Conservation (phyloP, 1,140 invertebrate species). For the Caenorhabditis briggsae region DNA sequence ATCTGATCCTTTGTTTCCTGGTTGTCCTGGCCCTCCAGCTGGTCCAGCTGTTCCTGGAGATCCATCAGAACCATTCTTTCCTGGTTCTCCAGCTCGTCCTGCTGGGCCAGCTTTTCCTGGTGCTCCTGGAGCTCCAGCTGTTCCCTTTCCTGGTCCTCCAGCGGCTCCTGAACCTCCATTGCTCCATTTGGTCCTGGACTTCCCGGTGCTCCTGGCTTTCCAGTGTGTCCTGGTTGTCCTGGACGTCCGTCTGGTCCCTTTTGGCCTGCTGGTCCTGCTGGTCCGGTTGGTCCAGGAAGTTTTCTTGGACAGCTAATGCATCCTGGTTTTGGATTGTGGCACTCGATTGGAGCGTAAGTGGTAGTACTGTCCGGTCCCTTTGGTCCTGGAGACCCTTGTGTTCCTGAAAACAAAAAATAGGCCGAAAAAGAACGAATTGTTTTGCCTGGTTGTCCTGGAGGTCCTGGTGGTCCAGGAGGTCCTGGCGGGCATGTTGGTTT, state of each 20-base stretch:
- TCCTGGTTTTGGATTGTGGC: not conserved
- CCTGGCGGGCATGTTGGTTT: constrained; percentile 65
- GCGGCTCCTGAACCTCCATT: constrained; percentile 10
- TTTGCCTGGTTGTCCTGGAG: constrained; percentile 50
- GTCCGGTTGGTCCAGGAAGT: constrained; percentile 29
- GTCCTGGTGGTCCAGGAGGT: constrained; percentile 61
- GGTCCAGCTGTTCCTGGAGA: constrained; percentile 49
- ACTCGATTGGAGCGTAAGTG: constrained; percentile 24
- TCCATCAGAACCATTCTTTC: constrained; percentile 36
- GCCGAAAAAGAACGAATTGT: not conserved
- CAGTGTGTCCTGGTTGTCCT: not conserved
- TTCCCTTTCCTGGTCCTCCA: constrained; percentile 26
- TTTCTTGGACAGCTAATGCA: constrained; percentile 23
- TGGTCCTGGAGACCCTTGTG: constrained; percentile 9
- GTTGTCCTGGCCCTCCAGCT: constrained; percentile 47
- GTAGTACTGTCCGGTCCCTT: constrained; percentile 35
- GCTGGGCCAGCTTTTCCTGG: constrained; percentile 28
- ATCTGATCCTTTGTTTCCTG: constrained; percentile 39
- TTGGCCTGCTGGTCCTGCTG: constrained; percentile 6
- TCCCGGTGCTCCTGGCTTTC: constrained; percentile 31
- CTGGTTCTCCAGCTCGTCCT: constrained; percentile 21
- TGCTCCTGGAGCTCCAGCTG: constrained; percentile 29
- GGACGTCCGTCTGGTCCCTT: constrained; percentile 25
- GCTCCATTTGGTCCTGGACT: constrained; percentile 6
- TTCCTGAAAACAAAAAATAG: not conserved